A percentile compares a stretch with the other conserved stretches of the same genome.
Evolutionary conservation across 2,888 invertebrate species (phyloP).

Genomic region (Epsilonema sp.): DNA sequence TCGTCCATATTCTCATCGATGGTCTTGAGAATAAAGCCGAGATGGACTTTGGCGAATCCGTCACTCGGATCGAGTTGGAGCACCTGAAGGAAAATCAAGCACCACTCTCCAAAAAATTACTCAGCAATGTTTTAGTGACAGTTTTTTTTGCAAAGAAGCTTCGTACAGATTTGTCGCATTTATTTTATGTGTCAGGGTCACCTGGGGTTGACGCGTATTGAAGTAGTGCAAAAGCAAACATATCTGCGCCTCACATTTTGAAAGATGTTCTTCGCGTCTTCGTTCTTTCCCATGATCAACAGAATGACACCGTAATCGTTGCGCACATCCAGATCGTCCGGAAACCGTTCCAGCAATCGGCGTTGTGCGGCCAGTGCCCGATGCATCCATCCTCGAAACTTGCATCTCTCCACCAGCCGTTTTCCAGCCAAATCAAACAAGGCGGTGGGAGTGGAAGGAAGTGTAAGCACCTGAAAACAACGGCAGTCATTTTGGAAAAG

Average conservation of each 20-base stretch:
- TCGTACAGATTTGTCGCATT: no score
- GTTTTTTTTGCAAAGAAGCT: no score
- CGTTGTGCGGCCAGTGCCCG: slow-evolving; percentile 48
- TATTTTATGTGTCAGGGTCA: no score
- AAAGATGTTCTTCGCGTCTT: slow-evolving; percentile 44
- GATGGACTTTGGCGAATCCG: slow-evolving; percentile 52
- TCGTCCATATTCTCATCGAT: slow-evolving; percentile 42
- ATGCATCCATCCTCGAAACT: slow-evolving; percentile 45
- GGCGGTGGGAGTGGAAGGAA: slow-evolving; percentile 31
- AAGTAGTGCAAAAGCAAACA: no score
- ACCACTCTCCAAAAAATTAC: no score
- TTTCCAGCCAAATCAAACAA: slow-evolving; percentile 42
- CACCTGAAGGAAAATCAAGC: slow-evolving; percentile 30
- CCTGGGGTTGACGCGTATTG: no score
- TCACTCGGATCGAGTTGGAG: slow-evolving; percentile 51
- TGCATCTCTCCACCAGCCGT: slow-evolving; percentile 50
- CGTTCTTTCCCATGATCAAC: slow-evolving; percentile 41
- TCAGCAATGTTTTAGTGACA: no score
- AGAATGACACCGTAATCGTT: slow-evolving; percentile 57
- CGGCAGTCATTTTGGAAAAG: no score
- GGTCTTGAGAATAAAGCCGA: slow-evolving; percentile 39
- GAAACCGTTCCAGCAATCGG: slow-evolving; percentile 48
- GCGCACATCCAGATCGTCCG: slow-evolving; percentile 40
- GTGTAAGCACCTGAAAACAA: slow-evolving; percentile 6
- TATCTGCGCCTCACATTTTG: slow-evolving; percentile 42